phyloP scores from a whole-genome alignment of 2,888 invertebrate genomes.

The Hemicrepidius hirtus region DNA sequence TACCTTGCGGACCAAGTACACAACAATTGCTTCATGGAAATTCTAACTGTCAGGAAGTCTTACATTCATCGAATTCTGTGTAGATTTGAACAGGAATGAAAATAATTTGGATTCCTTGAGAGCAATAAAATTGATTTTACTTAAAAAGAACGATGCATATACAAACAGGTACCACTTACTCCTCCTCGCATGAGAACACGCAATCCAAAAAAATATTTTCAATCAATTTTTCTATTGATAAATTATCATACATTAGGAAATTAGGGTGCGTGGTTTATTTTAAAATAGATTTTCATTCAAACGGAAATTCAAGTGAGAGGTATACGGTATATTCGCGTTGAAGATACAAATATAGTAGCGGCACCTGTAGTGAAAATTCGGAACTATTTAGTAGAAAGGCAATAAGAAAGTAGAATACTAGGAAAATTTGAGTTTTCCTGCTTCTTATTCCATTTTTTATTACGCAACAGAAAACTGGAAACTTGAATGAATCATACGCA shows the following conservation, averaged over 20 bases:
- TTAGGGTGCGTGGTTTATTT: not conserved
- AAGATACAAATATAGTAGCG: not conserved
- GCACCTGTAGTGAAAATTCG: not conserved
- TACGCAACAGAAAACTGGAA: not conserved
- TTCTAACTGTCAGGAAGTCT: not conserved
- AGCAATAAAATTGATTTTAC: constrained; percentile 41
- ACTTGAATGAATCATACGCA: not conserved
- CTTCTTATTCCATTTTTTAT: not conserved
- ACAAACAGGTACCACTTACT: constrained; percentile 40
- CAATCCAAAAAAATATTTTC: not conserved
- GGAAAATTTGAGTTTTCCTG: not conserved
- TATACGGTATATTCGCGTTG: not conserved
- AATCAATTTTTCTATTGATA: constrained; percentile 1
- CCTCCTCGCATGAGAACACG: constrained; percentile 23
- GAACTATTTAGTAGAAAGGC: not conserved
- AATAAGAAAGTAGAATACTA: not conserved
- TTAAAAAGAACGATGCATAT: constrained; percentile 30
- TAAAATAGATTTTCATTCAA: constrained; percentile 1
- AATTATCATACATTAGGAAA: not conserved
- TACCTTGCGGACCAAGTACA: no score
- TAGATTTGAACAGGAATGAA: not conserved
- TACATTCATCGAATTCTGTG: not conserved
- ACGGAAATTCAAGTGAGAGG: not conserved
- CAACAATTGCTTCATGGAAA: not conserved
- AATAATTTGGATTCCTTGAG: constrained; percentile 7